Evolutionary conservation across 2,888 invertebrate species (phyloP), one percentile per base, ranked within the genome.

Genomic region (Heliconius ismenius): DNA sequence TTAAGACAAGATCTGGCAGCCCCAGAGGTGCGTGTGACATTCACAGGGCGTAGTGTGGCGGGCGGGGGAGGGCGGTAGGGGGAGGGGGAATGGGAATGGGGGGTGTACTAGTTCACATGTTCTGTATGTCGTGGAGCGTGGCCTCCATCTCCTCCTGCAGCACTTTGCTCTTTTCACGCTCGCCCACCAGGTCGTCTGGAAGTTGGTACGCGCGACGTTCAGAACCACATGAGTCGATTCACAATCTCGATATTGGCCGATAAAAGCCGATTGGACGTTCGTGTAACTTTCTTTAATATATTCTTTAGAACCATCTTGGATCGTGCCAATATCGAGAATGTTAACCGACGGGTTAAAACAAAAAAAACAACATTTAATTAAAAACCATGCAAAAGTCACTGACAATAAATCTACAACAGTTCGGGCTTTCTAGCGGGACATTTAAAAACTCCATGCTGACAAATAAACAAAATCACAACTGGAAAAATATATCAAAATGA

Each of bases 131-230:
- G 96, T 98, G 98, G 96, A 99, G 97, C 91, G 99, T 98, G 91
- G 98, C 97, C 95, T 99, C 99, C 98, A 99, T 98, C 95, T 99
- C 99, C 94, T 98, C 98, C 95, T 98, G 97, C 93, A 99, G 97
- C 93, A 97, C 95, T 96, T 98, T 98, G 96, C 98, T 98, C 96
- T 98, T 98, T 95, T 97, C 97, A 95, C 97, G 98, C 95, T 98
- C 98, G 92, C 96, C 95, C 94, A 98, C 96, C 94, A 99, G 97
- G 95, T 98, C 98, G 96, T 99, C 99, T 99, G 97, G 91, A 96
- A 95, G 93, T 89, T 84, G 85, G 87, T 88, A 89, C 89, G 92
- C 86, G 91, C 92, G 92, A 89, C 90, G 86, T 92, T 92, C 87
- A 93, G 90, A 91, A 89, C 88, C 88, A 90, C 89, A 87, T 87